Percentiles rank a stretch among this genome's conserved stretches.
phyloP scores from a whole-genome alignment of 2,797 vertebrate genomes.

The Amblyraja radiata region DNA sequence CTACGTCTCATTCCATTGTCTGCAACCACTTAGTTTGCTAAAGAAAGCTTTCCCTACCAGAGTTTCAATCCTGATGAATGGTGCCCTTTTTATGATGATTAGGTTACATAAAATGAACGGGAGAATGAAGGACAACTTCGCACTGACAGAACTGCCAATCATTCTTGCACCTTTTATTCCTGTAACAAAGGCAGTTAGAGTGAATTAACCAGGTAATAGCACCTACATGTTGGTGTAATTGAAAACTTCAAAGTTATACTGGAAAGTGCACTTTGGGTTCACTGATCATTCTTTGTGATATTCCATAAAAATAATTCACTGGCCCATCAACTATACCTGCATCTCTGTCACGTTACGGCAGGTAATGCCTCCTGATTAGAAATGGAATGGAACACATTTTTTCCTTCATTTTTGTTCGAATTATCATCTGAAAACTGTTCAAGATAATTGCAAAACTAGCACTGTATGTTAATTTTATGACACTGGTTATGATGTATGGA shows the following conservation, averaged over 20 bases:
- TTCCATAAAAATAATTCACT: background rate
- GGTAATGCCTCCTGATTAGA: background rate
- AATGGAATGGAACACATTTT: slow-evolving; percentile 20
- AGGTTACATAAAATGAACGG: background rate
- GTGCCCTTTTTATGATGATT: background rate
- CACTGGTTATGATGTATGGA: background rate
- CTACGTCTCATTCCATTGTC: background rate
- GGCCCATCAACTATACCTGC: slow-evolving; percentile 19
- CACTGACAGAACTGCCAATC: background rate
- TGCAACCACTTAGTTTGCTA: background rate
- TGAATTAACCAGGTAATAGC: background rate
- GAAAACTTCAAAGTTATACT: slow-evolving; percentile 17
- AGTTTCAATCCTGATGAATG: background rate
- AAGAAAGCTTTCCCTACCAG: background rate
- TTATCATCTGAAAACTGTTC: background rate
- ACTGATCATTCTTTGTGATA: background rate
- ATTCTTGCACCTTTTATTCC: background rate
- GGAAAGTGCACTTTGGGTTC: background rate
- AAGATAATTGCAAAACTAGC: background rate
- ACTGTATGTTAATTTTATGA: slow-evolving; percentile 19
- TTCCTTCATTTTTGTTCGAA: background rate
- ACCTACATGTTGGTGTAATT: background rate
- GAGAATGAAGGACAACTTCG: background rate
- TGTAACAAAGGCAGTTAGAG: background rate
- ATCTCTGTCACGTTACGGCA: background rate